Evolutionary conservation across 1,140 invertebrate genomes (phyloP), one percentile per base, ranked within the genome.

Genomic region (Phortica variegata): DNA sequence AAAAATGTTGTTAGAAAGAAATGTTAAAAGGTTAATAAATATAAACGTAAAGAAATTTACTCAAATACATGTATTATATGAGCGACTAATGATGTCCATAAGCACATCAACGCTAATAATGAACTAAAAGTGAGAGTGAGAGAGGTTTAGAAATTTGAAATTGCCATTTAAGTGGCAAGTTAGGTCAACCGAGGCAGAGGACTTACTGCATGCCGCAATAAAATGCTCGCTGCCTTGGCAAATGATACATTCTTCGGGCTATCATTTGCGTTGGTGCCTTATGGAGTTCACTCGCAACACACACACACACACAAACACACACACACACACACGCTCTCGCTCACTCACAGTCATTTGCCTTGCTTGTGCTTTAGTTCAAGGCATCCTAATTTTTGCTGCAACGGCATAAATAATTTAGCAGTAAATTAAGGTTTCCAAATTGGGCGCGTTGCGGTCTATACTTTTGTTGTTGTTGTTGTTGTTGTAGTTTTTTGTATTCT

Each of bases 391-490:
- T 57, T 10, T 7, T 17, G 50, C 29, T 52, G 49, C 58, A 29
- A 38, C 43, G 34, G 32, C 42, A 49, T 42, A 57, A 62, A 66
- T 55, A 62, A 62, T 58, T 62, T 66, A 50, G 19, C 56, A 50
- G 41, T 40, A 65, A 70, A 70, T 70, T 70, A 61, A 56, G 54
- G 61, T 54, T 49, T 46, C 23, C 42, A 60, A 66, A 70, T 70
- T 70, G 61, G 45, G 61, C 56, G 57, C 66, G 71, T 60, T 70
- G 65, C 65, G 61, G 65, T 53, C 48, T 53, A 57, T 60, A 58
- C 46, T 58, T 58, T 58, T 51, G n/a, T n/a, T n/a, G n/a, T n/a
- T n/a, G n/a, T n/a, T n/a, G n/a, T 44, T 44, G 29, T 26, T 6
- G 5, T 26, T 26, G 5, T 26, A 6, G 5, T 26, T 57, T 47